These are phyloP conservation scores for Microplitis mediator DNA, from an alignment of 1,140 invertebrate genomes.

Conservation along the genomic window DNA sequence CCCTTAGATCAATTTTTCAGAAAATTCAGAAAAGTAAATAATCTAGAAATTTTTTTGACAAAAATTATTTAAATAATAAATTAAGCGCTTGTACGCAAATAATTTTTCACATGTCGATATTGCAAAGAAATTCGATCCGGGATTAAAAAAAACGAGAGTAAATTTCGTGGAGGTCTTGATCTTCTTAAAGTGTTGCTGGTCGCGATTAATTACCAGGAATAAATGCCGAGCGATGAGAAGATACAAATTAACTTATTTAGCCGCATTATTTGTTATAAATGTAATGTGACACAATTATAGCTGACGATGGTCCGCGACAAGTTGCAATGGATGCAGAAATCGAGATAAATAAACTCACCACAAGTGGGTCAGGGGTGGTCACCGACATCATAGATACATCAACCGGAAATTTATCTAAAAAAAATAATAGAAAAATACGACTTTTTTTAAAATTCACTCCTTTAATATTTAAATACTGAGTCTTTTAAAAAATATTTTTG, in stretches of 20 bases:
- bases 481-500: no score
- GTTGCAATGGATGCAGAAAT: background rate
- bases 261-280: no score
- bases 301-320: background rate
- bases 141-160: background rate
- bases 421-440: background rate
- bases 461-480: no score
- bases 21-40: no score
- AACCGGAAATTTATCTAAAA: constrained; percentile 8
- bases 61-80: no score
- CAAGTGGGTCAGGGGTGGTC: constrained; percentile 17
- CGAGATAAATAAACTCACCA: background rate
- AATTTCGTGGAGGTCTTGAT: background rate
- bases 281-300: background rate
- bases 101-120: no score
- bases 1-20: no score
- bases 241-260: background rate
- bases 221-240: background rate
- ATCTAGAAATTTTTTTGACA: no score
- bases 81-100: no score
- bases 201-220: background rate
- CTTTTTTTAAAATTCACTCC: no score
- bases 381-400: constrained; percentile 11
- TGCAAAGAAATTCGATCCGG: no score
- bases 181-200: background rate